phyloP scores from a whole-genome alignment of 1,140 invertebrate genomes.

The Ceratoteleas bidentatus region DNA sequence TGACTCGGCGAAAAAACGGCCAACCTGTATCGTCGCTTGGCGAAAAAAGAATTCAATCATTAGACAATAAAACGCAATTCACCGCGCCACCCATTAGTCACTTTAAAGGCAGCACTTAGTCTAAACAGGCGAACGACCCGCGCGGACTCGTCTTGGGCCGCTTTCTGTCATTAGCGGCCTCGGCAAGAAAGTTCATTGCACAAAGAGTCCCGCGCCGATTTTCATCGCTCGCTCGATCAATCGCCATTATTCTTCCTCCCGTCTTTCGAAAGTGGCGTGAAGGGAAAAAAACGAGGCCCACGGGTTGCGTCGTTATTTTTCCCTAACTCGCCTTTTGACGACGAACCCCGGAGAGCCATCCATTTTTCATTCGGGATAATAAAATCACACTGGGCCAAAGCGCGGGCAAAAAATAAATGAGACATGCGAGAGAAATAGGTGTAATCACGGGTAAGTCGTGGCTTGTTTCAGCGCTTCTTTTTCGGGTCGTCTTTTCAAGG shows the following conservation, averaged over 20 bases:
- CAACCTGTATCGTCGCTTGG: slow-evolving; percentile 14
- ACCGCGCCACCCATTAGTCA: slow-evolving; percentile 26
- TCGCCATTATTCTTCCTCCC: slow-evolving; percentile 25
- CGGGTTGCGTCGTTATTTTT: slow-evolving; percentile 12
- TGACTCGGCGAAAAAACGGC: slow-evolving; percentile 4
- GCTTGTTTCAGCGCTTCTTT: too few species aligned
- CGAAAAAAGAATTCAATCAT: slow-evolving; percentile 31
- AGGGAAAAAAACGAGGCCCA: neutral
- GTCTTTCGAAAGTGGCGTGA: slow-evolving; percentile 16
- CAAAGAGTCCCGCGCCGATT: slow-evolving; percentile 28
- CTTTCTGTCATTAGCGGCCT: slow-evolving; percentile 29
- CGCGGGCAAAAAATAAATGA: too few species aligned
- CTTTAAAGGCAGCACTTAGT: slow-evolving; percentile 28
- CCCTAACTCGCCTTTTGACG: slow-evolving; percentile 9
- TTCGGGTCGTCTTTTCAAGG: too few species aligned
- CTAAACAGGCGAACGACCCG: slow-evolving; percentile 43
- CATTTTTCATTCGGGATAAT: neutral
- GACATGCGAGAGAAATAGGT: too few species aligned
- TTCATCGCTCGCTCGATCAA: slow-evolving; percentile 31
- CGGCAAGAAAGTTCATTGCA: slow-evolving; percentile 25
- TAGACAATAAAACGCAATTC: slow-evolving; percentile 43
- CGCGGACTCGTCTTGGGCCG: slow-evolving; percentile 4
- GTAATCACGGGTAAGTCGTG: too few species aligned
- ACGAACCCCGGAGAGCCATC: slow-evolving; percentile 10
- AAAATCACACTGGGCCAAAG: neutral